These are phyloP conservation scores for Urocitellus parryii DNA, from an alignment of 2,113 vertebrate genomes.

Conservation along the genomic window DNA sequence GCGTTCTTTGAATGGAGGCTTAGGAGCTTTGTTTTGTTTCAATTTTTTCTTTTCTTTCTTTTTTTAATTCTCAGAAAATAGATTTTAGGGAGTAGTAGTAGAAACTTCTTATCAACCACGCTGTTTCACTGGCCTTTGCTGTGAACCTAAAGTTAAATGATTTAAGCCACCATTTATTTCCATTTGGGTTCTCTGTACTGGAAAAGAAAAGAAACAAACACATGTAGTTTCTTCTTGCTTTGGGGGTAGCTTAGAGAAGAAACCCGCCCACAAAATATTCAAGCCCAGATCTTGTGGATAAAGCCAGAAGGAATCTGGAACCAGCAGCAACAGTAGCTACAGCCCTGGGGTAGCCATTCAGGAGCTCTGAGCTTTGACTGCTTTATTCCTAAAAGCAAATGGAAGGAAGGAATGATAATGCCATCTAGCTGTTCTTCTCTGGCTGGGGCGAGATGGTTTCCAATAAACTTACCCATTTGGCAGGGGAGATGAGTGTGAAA, in stretches of 20 bases:
- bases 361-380: neutral
- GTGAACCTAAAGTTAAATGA: slow-evolving; percentile 79
- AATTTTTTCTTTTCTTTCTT: neutral
- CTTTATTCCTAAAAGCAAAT: neutral
- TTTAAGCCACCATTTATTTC: slow-evolving; percentile 73
- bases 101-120: slow-evolving; percentile 78
- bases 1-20: slow-evolving; percentile 65
- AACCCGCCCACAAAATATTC: neutral
- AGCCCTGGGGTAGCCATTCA: neutral
- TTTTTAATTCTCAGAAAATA: slow-evolving; percentile 71
- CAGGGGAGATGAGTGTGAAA: neutral
- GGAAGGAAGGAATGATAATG: neutral
- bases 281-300: neutral
- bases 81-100: slow-evolving; percentile 71
- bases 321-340: neutral
- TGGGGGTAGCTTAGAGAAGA: slow-evolving; percentile 34
- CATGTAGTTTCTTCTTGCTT: slow-evolving; percentile 63
- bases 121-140: slow-evolving; percentile 76
- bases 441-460: neutral
- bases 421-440: neutral
- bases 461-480: neutral
- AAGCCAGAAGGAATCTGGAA: neutral
- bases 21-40: neutral
- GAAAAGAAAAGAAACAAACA: slow-evolving; percentile 72
- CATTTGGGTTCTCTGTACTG: slow-evolving; percentile 73